phyloP scores from a whole-genome alignment of 2,888 invertebrate genomes.

The Caenorhabditis drosophilae region DNA sequence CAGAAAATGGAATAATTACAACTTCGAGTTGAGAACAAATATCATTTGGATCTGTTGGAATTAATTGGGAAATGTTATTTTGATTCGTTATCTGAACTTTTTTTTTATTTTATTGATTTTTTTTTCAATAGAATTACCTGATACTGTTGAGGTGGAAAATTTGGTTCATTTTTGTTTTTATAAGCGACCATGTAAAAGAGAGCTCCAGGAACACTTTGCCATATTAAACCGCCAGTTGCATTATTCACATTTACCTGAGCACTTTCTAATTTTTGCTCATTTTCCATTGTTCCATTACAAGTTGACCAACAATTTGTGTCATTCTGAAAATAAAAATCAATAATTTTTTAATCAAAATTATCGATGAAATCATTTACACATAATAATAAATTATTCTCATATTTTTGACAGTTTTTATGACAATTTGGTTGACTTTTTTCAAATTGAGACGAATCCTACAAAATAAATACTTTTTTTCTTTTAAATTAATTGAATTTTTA shows the following conservation, averaged over 20 bases:
- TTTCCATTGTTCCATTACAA: slow-evolving; percentile 19
- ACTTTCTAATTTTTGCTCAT: slow-evolving; percentile 8
- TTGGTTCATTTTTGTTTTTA: slow-evolving; percentile 6
- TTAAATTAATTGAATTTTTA: no score
- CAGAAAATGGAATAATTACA: slow-evolving; percentile 16
- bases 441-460: no score
- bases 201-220: slow-evolving; percentile 37
- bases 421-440: no score
- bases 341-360: no score
- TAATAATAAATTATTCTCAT: no score
- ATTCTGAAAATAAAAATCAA: slow-evolving; percentile 8
- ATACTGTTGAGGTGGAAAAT: slow-evolving; percentile 9
- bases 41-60: slow-evolving; percentile 3
- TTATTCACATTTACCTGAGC: slow-evolving; percentile 2
- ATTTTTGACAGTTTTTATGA: no score
- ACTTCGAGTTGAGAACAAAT: slow-evolving; percentile 13
- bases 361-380: no score
- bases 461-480: no score
- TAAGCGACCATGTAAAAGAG: slow-evolving; percentile 32
- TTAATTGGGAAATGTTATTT: slow-evolving; percentile 8
- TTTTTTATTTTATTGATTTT: not conserved
- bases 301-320: slow-evolving; percentile 32
- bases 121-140: slow-evolving; percentile 5
- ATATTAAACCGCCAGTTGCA: slow-evolving; percentile 13
- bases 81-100: slow-evolving; percentile 10